Percentiles rank a stretch among this genome's conserved stretches.
Conservation (phyloP, 2,888 invertebrate genomes). For the Stenurella melanura region DNA sequence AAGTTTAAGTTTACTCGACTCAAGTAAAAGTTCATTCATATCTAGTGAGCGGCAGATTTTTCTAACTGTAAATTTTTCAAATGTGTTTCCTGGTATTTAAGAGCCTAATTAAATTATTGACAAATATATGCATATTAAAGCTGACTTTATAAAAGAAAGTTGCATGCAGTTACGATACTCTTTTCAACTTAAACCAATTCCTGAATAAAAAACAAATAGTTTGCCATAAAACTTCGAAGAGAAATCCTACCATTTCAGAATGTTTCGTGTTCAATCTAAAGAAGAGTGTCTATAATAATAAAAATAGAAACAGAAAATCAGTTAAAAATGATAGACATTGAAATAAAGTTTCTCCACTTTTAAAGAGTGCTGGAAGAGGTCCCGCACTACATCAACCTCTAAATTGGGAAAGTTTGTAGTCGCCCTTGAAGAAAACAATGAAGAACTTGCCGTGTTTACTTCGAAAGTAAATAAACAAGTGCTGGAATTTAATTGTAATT, state of each 20-base stretch:
- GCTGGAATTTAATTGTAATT: not conserved
- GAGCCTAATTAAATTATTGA: no score
- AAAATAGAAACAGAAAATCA: constrained; percentile 44
- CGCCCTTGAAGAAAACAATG: constrained; percentile 12
- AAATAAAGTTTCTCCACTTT: constrained; percentile 44
- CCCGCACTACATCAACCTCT: constrained; percentile 30
- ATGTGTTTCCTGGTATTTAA: no score
- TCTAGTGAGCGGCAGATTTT: no score
- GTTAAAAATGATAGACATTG: constrained; percentile 48
- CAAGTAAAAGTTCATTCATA: no score
- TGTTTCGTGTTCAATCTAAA: constrained; percentile 31
- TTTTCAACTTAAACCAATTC: not conserved
- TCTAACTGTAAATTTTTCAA: no score
- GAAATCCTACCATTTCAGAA: constrained; percentile 40
- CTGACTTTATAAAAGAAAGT: no score
- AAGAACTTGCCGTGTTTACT: not conserved
- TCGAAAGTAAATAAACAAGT: constrained; percentile 1
- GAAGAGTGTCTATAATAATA: constrained; percentile 41
- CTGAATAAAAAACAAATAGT: not conserved
- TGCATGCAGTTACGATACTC: no score
- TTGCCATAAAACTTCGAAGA: constrained; percentile 21
- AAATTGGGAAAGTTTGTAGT: constrained; percentile 43
- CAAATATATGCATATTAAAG: no score
- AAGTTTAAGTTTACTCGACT: no score
- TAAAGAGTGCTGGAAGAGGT: constrained; percentile 25